These are phyloP conservation scores for Drosophila ficusphila DNA, from an alignment of 1,140 invertebrate genomes.

Conservation along the genomic window DNA sequence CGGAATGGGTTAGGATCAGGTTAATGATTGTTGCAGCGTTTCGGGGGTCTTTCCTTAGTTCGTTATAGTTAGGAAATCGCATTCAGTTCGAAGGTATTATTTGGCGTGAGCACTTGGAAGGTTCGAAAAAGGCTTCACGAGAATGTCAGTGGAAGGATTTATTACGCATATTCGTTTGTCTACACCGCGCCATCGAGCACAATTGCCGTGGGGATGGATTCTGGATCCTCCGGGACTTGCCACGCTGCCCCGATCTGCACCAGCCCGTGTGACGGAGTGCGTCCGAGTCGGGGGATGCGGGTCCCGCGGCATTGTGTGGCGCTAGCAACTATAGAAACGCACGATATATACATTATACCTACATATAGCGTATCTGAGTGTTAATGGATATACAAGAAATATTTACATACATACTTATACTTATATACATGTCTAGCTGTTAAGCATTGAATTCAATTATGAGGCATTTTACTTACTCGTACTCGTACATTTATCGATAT, in stretches of 20 bases:
- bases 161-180: constrained; percentile 9
- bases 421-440: constrained; percentile 67
- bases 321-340: constrained; percentile 48
- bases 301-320: constrained; percentile 1
- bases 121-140: constrained; percentile 67
- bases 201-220: background rate
- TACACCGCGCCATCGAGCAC: constrained; percentile 27
- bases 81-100: constrained; percentile 36
- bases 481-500: constrained; percentile 50
- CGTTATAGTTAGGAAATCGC: constrained; percentile 27
- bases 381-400: constrained; percentile 60
- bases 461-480: constrained; percentile 64
- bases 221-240: background rate
- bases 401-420: constrained; percentile 57
- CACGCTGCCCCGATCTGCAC: constrained; percentile 61
- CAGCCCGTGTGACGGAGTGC: constrained; percentile 67
- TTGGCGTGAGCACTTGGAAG: constrained; percentile 71
- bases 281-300: constrained; percentile 21
- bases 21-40: constrained; percentile 73
- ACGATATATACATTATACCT: constrained; percentile 57
- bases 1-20: constrained; percentile 47
- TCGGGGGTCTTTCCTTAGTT: constrained; percentile 67
- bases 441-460: constrained; percentile 78
- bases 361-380: constrained; percentile 56
- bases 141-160: constrained; percentile 45